These are phyloP conservation scores for Xiphophorus couchianus DNA, from an alignment of 2,113 vertebrate genomes.

Conservation along the genomic window DNA sequence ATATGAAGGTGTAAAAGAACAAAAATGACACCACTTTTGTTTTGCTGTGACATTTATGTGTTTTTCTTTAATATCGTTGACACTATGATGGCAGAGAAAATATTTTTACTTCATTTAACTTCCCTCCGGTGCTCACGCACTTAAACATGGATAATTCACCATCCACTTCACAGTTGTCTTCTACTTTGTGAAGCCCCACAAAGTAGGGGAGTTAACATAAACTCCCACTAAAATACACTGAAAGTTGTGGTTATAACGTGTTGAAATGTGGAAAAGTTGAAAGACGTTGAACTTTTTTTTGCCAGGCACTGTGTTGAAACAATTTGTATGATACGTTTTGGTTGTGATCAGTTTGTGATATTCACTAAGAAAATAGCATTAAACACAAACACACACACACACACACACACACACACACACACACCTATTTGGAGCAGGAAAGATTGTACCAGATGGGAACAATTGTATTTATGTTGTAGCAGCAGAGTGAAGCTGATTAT, in stretches of 20 bases:
- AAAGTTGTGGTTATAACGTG: background rate
- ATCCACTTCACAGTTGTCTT: background rate
- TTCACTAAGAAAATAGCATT: background rate
- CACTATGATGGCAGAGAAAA: background rate
- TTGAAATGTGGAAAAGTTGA: background rate
- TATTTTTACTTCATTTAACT: too few species aligned
- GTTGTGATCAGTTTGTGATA: background rate
- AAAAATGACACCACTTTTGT: background rate
- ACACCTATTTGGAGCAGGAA: background rate
- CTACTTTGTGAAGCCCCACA: background rate
- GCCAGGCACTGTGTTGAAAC: background rate
- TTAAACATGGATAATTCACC: background rate
- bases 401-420: background rate
- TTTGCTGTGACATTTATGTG: background rate
- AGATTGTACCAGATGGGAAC: conserved; percentile 25
- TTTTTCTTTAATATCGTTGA: background rate
- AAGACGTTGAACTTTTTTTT: background rate
- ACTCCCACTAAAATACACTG: background rate
- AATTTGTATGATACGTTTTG: conserved; percentile 1
- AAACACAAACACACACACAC: background rate
- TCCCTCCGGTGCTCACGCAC: background rate
- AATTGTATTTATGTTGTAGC: conserved; percentile 19
- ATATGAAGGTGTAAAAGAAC: background rate
- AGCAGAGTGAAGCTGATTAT: conserved; percentile 9
- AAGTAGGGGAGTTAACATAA: background rate